Base-by-base conservation (phyloP, 35 echinoderm and acorn worm genomes). In the Apostichopus californicus region DNA sequence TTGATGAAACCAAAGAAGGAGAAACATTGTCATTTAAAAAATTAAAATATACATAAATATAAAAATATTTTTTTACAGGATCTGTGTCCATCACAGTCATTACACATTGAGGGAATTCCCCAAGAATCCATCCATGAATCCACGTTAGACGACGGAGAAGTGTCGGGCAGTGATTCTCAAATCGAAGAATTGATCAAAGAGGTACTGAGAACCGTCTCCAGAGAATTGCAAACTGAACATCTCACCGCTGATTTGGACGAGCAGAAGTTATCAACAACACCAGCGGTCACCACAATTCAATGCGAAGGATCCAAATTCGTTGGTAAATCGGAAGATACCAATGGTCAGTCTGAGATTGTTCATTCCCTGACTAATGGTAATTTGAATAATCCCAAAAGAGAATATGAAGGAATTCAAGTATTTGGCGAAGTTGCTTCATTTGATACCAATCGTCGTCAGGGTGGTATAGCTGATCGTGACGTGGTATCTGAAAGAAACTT, bases 61-160 rank as follows among this genome's bases (percentile, higher is more conserved):
- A n/a, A n/a, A n/a, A n/a, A n/a, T n/a, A n/a, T n/a, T n/a, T 55
- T 83, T 14, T 83, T 56, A 9, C 81, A 85, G 81, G 17, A 56
- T 85, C 1, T 1, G 1, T 21, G 21, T 14, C 54, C 56, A 58
- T 24, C 20, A 25, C 6, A 85, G 55, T 22, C 55, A 46, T 46
- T 46, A 22, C 17, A 5, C 17, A 0, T 5, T 9, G 81, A 85
- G 15, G 55, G n/a, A 85, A 21, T 59, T 22, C 81, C 54, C 55
- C 81, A 15, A 8, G 17, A 9, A 59, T 59, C 55, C 54, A 21
- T 22, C 5, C 23, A 61, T 57, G 7, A 15, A 55, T 5, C 14
- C 28, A 1, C 5, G 17, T n/a, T 17, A 10, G 81, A 59, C 14
- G 55, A 85, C 8, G 81, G 9, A 20, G 81, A 25, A 58, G 13